Conservation (phyloP, 64 coral and sea anemone genomes). For the Pocillopora damicornis region DNA sequence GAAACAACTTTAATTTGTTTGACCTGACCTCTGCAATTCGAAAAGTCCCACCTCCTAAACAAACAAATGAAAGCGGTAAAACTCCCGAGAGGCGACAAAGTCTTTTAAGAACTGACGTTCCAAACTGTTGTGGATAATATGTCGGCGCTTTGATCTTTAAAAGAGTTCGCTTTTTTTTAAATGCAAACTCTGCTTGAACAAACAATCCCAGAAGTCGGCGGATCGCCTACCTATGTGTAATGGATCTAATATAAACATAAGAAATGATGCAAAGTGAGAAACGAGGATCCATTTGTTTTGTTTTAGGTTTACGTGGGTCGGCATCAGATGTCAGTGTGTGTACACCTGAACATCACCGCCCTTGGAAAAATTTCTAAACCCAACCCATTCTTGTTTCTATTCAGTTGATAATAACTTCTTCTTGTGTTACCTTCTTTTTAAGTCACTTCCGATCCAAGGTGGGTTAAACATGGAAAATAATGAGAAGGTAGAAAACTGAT, state of each 20-base stretch:
- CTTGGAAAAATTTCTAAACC: no score
- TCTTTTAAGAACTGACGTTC: neutral
- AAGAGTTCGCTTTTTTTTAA: neutral
- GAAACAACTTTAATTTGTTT: neutral
- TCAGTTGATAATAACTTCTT: no score
- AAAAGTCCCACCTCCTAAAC: neutral
- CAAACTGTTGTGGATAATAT: neutral
- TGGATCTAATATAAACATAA: neutral
- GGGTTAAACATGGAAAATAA: no score
- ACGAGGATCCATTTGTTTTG: neutral
- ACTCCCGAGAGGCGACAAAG: neutral
- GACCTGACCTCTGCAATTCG: neutral
- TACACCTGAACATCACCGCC: neutral
- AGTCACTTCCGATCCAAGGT: no score
- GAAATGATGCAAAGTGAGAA: neutral
- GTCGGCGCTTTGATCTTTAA: neutral
- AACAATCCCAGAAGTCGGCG: neutral
- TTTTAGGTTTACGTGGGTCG: neutral
- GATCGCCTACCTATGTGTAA: neutral
- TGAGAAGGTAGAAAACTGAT: no score
- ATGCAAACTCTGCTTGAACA: neutral
- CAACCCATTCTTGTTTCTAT: no score
- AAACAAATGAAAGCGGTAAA: neutral
- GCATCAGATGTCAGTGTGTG: neutral
- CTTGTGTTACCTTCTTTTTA: no score